These are phyloP conservation scores for Morbakka virulenta DNA, from an alignment of 30 jellyfish, hydroid and myxozoan genomes.

Conservation along the genomic window DNA sequence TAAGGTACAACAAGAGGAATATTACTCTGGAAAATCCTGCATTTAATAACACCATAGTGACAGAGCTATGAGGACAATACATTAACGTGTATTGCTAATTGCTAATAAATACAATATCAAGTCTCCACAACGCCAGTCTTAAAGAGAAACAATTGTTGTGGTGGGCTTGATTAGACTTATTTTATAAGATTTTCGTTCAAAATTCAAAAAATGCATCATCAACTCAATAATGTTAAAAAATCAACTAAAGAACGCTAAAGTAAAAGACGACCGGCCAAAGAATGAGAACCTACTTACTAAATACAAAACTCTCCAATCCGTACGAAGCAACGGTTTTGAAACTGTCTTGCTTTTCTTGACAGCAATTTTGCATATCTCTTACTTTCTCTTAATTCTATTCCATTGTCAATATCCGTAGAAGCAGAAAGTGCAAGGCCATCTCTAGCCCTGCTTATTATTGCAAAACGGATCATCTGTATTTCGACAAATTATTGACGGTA, in stretches of 20 bases:
- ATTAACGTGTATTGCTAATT: too few relatives aligned
- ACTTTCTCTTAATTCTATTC: slow-evolving; percentile 87
- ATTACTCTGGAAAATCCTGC: too few relatives aligned
- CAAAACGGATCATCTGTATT: slow-evolving; percentile 81
- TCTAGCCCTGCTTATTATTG: slow-evolving; percentile 75
- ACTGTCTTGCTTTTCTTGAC: slow-evolving; percentile 79
- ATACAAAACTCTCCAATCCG: slow-evolving; percentile 66
- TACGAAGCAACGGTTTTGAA: slow-evolving; percentile 81
- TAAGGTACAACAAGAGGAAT: too few relatives aligned
- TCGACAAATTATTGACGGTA: too few relatives aligned
- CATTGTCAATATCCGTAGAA: slow-evolving; percentile 87
- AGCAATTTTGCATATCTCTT: slow-evolving; percentile 68
- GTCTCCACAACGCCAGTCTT: too few relatives aligned
- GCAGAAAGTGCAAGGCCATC: slow-evolving; percentile 98
- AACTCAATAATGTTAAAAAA: not conserved
- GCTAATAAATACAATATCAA: too few relatives aligned
- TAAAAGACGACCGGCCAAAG: not conserved
- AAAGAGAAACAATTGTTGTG: too few relatives aligned
- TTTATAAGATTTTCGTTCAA: too few relatives aligned
- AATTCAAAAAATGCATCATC: too few relatives aligned
- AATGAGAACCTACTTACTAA: slow-evolving; percentile 61
- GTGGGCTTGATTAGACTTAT: too few relatives aligned
- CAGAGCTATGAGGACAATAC: too few relatives aligned
- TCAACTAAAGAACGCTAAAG: not conserved
- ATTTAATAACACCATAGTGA: too few relatives aligned